Evolutionary conservation across 2,113 vertebrate genomes (phyloP), one percentile per base, ranked within the genome.

Genomic region (Symphodus melops): DNA sequence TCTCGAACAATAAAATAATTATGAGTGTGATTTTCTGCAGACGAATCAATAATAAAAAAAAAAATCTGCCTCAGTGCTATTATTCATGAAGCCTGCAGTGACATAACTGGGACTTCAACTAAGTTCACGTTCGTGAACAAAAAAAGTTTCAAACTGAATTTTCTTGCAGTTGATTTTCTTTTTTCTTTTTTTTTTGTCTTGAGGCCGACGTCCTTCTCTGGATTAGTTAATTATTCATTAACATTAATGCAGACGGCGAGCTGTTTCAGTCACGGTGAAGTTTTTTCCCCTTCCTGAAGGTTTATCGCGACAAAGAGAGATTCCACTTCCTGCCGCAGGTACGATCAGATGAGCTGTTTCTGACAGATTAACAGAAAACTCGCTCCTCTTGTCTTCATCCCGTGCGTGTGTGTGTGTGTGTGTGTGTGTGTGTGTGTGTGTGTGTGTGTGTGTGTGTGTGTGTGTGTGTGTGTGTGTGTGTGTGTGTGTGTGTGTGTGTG

Each of bases 211-310:
- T 57, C 41, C 55, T 49, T 11, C 39, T 67, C 39, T 9, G 9
- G 21, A 78, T 55, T 46, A 44, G 68, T 82, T 44, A n/a, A 75
- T 82, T 52, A 72, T 79, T 65, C 10, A 69, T 79, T 52, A 72
- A 51, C 28, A 55, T 49, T 58, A 20, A 68, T 48, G 59, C 39
- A n/a, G 58, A 9, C n/a, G 52, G 6, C 12, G 1, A 48, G 7
- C 28, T 62, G 66, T 9, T 61, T 20, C 20, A 48, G 46, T 2
- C 2, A 17, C 8, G 16, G 46, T 17, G 6, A 72, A 58, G 52
- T 16, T 3, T 41, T 21, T 48, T n/a, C n/a, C 9, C 1, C 33
- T 2, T 71, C 56, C 42, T 65, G 19, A 28, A 21, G 3, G 4
- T 13, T 41, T 23, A 48, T 63, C 39, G 5, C n/a, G 71, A 8